Conservation (phyloP, 2,888 invertebrate species). For the Neoitamus cyanurus region DNA sequence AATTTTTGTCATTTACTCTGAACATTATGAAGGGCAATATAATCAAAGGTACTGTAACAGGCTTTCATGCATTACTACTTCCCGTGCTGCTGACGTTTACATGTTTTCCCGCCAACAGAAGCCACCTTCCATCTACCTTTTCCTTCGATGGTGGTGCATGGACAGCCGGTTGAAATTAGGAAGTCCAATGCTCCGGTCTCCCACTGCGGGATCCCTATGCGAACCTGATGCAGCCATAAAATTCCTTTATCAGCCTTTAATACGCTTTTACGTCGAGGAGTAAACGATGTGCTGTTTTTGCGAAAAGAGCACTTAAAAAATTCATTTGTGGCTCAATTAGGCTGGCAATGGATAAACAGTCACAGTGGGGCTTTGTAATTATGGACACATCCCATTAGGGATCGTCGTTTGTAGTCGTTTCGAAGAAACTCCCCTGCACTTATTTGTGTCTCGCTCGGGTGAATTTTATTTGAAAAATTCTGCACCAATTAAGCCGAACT, state of each 20-base stretch:
- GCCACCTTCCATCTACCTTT: neutral
- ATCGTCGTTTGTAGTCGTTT: neutral
- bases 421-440: neutral
- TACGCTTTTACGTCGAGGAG: neutral
- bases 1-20: neutral
- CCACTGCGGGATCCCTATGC: neutral
- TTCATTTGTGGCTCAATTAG: conserved; percentile 39
- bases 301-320: conserved; percentile 8
- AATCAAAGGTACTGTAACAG: neutral
- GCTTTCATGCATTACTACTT: neutral
- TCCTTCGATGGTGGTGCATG: neutral
- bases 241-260: neutral
- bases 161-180: too few species aligned
- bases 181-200: neutral
- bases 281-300: neutral
- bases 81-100: neutral
- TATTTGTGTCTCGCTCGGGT: neutral
- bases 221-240: neutral
- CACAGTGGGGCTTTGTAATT: neutral
- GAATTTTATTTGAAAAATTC: neutral
- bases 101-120: neutral
- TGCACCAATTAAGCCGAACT: neutral
- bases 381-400: neutral
- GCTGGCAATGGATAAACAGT: neutral
- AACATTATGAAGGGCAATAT: neutral